Percentiles rank a stretch among this genome's conserved stretches.
These are phyloP conservation scores for Petrocephalus zakoni DNA, from an alignment of 2,113 vertebrate species.

Conservation along the genomic window DNA sequence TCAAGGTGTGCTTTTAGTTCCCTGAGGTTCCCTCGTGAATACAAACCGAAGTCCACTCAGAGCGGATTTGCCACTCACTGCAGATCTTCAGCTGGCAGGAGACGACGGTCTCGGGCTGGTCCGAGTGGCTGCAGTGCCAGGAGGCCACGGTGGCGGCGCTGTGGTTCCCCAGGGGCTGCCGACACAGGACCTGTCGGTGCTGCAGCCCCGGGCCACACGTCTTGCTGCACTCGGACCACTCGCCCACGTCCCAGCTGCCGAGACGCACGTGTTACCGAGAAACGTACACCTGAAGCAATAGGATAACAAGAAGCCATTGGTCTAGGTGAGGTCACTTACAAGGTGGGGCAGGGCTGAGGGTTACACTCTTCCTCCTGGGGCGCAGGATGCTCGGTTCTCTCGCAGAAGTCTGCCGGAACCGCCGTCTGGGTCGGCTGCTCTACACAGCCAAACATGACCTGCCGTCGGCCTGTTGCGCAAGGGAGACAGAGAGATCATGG, in stretches of 20 bases:
- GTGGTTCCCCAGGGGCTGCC: conserved; percentile 64
- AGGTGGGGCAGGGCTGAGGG: conserved; percentile 76
- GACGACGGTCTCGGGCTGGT: conserved; percentile 75
- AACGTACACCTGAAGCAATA: not conserved
- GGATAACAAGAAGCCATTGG: not conserved
- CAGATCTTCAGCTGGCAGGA: conserved; percentile 93
- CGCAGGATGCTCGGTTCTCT: conserved; percentile 63
- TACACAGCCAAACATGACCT: conserved; percentile 70
- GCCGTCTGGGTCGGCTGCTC: conserved; percentile 67
- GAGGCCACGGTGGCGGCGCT: conserved; percentile 66
- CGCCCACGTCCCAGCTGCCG: conserved; percentile 85
- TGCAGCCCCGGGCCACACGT: conserved; percentile 84
- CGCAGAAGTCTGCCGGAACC: conserved; percentile 72
- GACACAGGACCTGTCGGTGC: conserved; percentile 83
- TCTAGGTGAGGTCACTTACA: conserved; percentile 65
- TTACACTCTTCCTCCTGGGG: conserved; percentile 77
- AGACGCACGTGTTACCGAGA: not conserved
- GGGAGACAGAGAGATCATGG: not conserved
- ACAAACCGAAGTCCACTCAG: conserved; percentile 85
- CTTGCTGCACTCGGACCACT: conserved; percentile 93
- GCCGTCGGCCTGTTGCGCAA: conserved; percentile 42
- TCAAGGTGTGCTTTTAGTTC: not conserved
- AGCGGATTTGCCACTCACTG: conserved; percentile 86
- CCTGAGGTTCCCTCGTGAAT: not conserved
- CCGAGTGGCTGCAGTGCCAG: conserved; percentile 69